These are phyloP conservation scores for Crax fasciolata DNA, from an alignment of 2,797 vertebrate genomes.

Conservation along the genomic window DNA sequence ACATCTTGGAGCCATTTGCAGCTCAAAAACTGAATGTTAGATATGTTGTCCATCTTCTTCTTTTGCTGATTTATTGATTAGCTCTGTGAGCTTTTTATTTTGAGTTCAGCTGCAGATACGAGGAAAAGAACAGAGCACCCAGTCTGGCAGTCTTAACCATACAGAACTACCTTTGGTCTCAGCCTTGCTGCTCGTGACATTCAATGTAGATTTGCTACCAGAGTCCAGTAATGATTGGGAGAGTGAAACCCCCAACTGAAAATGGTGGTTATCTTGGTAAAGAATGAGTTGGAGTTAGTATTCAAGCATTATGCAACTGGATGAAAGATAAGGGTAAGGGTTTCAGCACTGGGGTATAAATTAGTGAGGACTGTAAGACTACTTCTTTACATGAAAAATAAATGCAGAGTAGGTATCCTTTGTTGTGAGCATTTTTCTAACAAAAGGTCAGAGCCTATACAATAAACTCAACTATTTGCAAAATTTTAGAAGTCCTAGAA, in stretches of 20 bases:
- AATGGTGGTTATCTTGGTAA: neutral
- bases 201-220: neutral
- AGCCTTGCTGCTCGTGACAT: neutral
- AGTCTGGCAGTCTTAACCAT: neutral
- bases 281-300: neutral
- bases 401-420: neutral
- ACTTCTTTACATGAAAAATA: neutral
- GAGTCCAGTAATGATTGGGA: neutral
- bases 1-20: neutral
- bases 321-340: neutral
- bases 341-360: neutral
- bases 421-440: neutral
- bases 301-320: neutral
- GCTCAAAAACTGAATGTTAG: neutral
- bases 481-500: neutral
- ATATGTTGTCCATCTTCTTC: neutral
- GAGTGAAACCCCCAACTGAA: neutral
- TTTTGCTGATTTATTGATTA: neutral
- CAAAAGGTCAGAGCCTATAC: neutral
- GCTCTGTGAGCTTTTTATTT: neutral
- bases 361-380: neutral
- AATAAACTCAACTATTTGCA: neutral
- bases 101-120: neutral
- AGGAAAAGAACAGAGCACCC: neutral
- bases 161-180: neutral